phyloP scores from a whole-genome alignment of 2,113 vertebrate genomes.

The Leptodactylus fuscus region DNA sequence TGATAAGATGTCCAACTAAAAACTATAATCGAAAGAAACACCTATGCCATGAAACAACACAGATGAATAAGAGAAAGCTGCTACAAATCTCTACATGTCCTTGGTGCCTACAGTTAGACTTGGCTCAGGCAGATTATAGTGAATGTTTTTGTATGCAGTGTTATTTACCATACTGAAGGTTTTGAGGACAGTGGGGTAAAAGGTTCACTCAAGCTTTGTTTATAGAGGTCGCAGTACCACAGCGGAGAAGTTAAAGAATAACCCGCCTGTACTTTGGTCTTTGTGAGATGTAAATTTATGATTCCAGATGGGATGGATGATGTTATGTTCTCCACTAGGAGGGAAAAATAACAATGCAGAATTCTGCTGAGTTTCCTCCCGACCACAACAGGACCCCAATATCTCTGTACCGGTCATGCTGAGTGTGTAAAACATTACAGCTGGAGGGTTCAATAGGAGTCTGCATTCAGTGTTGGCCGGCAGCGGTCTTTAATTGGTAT shows the following conservation, averaged over 20 bases:
- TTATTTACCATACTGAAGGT: neutral
- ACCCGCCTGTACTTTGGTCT: neutral
- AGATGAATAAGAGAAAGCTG: neutral
- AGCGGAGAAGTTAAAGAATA: neutral
- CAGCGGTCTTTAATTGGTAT: neutral
- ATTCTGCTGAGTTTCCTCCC: neutral
- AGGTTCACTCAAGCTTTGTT: neutral
- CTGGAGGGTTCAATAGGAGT: neutral
- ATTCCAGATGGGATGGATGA: neutral
- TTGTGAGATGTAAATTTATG: neutral
- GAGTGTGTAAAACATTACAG: neutral
- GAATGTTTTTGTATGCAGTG: neutral
- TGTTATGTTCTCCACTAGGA: neutral
- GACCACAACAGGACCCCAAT: neutral
- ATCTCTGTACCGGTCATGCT: neutral
- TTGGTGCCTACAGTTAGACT: neutral
- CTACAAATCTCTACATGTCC: neutral
- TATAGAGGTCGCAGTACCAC: neutral
- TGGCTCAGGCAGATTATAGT: neutral
- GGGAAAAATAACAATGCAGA: constrained; percentile 2
- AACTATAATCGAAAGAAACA: too few relatives aligned
- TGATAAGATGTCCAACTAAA: too few relatives aligned
- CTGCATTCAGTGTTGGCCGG: too few relatives aligned
- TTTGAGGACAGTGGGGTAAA: neutral
- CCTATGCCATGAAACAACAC: too few relatives aligned